Base-by-base conservation (phyloP, 2,113 vertebrate species). In the Pandion haliaetus region DNA sequence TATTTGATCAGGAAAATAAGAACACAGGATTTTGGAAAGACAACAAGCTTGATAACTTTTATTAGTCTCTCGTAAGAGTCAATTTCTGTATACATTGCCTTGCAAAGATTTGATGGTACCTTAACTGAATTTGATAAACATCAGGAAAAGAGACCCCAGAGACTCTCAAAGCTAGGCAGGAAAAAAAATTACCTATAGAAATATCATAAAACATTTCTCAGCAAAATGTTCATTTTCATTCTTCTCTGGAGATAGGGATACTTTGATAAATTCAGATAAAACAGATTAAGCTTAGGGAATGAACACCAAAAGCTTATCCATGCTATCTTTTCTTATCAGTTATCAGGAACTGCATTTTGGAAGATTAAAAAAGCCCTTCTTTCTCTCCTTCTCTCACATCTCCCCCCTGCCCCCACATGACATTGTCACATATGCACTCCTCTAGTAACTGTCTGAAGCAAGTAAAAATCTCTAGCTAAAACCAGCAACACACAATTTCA, bases 141-240 rank as follows among this genome's bases (percentile, higher is more conserved):
- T 49, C 36, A 49, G 57, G 21, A 88, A 44, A 94, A 92, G 36
- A 52, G 5, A 59, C 28, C 5, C 20, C 54, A 88, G 82, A 90
- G 57, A 47, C 26, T 79, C 42, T 91, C 78, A 95, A 95, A 73
- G 4, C 14, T 86, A 87, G 40, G 29, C 26, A 82, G 38, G n/a
- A 54, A 55, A 55, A 70, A 71, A 77, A 69, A 45, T 6, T 5
- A 67, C 3, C 23, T 42, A 67, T 78, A 74, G 85, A 90, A 95
- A 88, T 74, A 93, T 19, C 14, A 67, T 71, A 78, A 88, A 80
- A 91, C 7, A n/a, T 86, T 95, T 92, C 50, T 74, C 52, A 86
- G 25, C 12, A 95, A 95, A 91, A 87, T 62, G 28, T 55, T 93
- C 24, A 25, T 86, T 91, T 96, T 95, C 38, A 73, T 88, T 95